phyloP scores from a whole-genome alignment of 2,113 vertebrate species.

The Pachypanchax playfairii region DNA sequence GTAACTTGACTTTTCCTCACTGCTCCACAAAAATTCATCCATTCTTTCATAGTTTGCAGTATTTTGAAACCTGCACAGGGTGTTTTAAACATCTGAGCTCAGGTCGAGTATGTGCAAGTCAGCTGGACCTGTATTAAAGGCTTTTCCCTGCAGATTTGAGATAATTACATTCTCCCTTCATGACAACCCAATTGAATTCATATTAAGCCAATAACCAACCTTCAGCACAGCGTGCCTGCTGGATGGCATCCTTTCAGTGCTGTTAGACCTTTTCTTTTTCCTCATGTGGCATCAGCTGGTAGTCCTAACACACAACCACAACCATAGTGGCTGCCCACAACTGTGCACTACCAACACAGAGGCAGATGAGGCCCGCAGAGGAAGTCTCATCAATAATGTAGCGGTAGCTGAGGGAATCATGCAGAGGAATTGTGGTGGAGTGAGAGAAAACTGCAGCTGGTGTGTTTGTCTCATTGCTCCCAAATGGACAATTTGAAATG shows the following conservation, averaged over 20 bases:
- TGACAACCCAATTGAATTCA: slow-evolving; percentile 65
- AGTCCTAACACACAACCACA: no score
- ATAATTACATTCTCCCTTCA: slow-evolving; percentile 60
- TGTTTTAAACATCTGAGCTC: slow-evolving; percentile 22
- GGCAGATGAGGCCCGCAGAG: slow-evolving; percentile 61
- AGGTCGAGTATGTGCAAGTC: slow-evolving; percentile 19
- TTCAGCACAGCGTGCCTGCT: slow-evolving; percentile 30
- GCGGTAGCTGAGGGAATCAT: slow-evolving; percentile 47
- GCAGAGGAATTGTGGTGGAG: slow-evolving; percentile 51
- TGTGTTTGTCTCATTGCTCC: slow-evolving; percentile 62
- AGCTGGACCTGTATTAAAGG: slow-evolving; percentile 37
- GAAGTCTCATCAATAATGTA: slow-evolving; percentile 71
- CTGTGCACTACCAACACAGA: slow-evolving; percentile 26
- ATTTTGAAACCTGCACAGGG: slow-evolving; percentile 16
- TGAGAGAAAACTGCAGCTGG: slow-evolving; percentile 61
- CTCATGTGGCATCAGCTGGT: slow-evolving; percentile 51
- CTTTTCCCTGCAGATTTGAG: slow-evolving; percentile 48
- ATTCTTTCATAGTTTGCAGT: slow-evolving; percentile 13
- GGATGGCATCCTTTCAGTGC: slow-evolving; percentile 49
- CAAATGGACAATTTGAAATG: slow-evolving; percentile 65
- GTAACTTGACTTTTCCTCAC: slow-evolving; percentile 10
- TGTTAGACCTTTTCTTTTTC: slow-evolving; percentile 59
- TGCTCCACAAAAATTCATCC: slow-evolving; percentile 9
- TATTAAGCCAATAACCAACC: slow-evolving; percentile 60
- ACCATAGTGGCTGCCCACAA: slow-evolving; percentile 48